These are phyloP conservation scores for Dolichotis patagonum DNA, from an alignment of 2,113 vertebrate species.

Conservation along the genomic window DNA sequence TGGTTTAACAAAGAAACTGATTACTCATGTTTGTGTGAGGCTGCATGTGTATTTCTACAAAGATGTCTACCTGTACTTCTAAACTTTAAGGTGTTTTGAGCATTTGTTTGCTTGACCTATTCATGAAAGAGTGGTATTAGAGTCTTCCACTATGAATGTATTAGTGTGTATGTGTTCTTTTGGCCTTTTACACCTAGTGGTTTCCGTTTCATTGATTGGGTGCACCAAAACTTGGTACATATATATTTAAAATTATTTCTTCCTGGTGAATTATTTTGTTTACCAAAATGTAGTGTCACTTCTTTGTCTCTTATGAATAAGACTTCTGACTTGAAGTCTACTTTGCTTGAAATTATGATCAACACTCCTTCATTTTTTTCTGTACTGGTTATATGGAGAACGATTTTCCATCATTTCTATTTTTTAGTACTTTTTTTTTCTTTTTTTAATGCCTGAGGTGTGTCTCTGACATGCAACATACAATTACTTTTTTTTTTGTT, in stretches of 20 bases:
- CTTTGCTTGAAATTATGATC: too few species aligned
- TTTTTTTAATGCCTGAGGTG: background rate
- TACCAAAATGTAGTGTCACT: background rate
- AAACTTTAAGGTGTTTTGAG: background rate
- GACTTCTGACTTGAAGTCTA: too few species aligned
- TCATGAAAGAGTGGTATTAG: background rate
- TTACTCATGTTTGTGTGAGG: background rate
- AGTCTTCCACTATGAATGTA: too few species aligned
- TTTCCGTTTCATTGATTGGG: too few species aligned
- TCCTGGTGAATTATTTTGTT: background rate
- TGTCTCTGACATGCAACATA: background rate
- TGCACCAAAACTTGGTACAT: too few species aligned
- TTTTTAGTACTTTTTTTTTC: too few species aligned
- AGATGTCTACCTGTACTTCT: background rate
- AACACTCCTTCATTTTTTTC: too few species aligned
- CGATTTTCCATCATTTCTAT: too few species aligned
- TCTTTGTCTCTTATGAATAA: too few species aligned
- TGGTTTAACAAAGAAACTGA: background rate
- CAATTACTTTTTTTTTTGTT: background rate
- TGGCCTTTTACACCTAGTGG: background rate
- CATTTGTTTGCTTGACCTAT: background rate
- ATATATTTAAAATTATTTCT: too few species aligned
- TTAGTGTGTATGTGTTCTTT: background rate
- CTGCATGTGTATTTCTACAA: background rate
- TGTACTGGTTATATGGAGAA: too few species aligned